Evolutionary conservation across 1,140 invertebrate species (phyloP).

Genomic region (Latrodectus geometricus): DNA sequence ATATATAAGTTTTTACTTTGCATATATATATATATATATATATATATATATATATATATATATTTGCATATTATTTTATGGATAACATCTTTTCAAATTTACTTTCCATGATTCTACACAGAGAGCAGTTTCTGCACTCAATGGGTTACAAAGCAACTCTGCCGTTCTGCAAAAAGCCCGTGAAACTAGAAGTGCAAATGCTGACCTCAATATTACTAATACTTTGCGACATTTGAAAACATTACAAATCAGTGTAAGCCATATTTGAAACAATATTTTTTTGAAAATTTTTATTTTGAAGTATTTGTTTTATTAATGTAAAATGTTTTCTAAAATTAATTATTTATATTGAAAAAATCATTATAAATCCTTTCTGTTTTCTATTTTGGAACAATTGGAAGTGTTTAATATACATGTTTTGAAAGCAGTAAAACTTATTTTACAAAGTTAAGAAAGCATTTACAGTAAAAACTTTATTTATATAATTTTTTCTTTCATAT

Average conservation of each 20-base stretch:
- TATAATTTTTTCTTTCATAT: too few species aligned
- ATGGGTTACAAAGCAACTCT: conserved; percentile 79
- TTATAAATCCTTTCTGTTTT: not conserved
- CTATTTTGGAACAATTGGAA: not conserved
- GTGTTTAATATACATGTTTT: not conserved
- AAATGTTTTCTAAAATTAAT: not conserved
- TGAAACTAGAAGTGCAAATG: conserved; percentile 70
- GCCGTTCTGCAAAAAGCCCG: conserved; percentile 72
- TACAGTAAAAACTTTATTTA: not conserved
- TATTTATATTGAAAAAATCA: not conserved
- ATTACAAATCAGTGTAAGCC: conserved; percentile 74
- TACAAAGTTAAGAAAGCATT: not conserved
- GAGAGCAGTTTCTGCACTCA: conserved; percentile 78
- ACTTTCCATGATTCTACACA: conserved; percentile 65
- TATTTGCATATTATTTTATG: too few species aligned
- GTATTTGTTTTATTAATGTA: not conserved
- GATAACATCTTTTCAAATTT: too few species aligned
- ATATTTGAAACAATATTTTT: not conserved
- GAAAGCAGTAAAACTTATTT: too few species aligned
- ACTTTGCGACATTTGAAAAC: conserved; percentile 73
- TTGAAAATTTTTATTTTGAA: not conserved
- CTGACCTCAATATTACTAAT: conserved; percentile 66
- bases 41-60: too few species aligned
- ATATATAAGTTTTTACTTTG: too few species aligned
- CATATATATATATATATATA: too few species aligned